Evolutionary conservation across 2,888 invertebrate genomes (phyloP).

Genomic region (Sabatieria punctata): DNA sequence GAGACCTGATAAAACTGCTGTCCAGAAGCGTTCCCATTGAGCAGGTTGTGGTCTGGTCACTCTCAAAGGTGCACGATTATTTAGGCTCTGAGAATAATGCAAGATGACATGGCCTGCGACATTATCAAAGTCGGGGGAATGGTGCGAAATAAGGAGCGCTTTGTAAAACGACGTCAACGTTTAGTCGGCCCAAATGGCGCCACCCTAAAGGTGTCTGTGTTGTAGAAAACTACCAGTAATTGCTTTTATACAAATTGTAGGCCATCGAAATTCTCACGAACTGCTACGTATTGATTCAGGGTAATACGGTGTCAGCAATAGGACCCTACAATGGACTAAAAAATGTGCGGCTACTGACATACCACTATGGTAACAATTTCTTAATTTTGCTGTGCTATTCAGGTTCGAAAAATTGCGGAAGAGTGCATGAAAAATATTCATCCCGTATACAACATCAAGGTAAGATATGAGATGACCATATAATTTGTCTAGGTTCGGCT

Average conservation of each 20-base stretch:
- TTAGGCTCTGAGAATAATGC: slow-evolving; percentile 38
- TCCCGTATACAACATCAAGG: slow-evolving; percentile 82
- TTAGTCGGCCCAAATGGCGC: slow-evolving; percentile 95
- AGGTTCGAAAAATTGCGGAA: slow-evolving; percentile 59
- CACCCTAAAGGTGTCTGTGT: slow-evolving; percentile 55
- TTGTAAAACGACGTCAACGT: slow-evolving; percentile 79
- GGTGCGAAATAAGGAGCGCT: slow-evolving; percentile 69
- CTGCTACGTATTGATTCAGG: slow-evolving; percentile 88
- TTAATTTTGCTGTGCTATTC: slow-evolving; percentile 7
- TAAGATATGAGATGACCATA: slow-evolving; percentile 16
- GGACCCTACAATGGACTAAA: slow-evolving; percentile 72
- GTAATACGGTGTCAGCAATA: slow-evolving; percentile 87
- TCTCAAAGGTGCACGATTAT: too few species aligned
- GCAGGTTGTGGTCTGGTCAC: too few species aligned
- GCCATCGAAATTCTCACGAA: slow-evolving; percentile 82
- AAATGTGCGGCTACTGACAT: slow-evolving; percentile 32
- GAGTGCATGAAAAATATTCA: slow-evolving; percentile 98
- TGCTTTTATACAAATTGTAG: too few species aligned
- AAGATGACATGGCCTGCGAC: slow-evolving; percentile 80
- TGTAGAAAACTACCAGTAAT: neutral
- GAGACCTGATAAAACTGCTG: slow-evolving; percentile 83
- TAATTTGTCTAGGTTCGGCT: too few species aligned
- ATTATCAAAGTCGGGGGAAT: slow-evolving; percentile 86
- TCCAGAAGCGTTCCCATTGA: slow-evolving; percentile 91
- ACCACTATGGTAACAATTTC: neutral